Evolutionary conservation across 2,113 vertebrate species (phyloP), one percentile per base, ranked within the genome.

Genomic region (Galemys pyrenaicus): DNA sequence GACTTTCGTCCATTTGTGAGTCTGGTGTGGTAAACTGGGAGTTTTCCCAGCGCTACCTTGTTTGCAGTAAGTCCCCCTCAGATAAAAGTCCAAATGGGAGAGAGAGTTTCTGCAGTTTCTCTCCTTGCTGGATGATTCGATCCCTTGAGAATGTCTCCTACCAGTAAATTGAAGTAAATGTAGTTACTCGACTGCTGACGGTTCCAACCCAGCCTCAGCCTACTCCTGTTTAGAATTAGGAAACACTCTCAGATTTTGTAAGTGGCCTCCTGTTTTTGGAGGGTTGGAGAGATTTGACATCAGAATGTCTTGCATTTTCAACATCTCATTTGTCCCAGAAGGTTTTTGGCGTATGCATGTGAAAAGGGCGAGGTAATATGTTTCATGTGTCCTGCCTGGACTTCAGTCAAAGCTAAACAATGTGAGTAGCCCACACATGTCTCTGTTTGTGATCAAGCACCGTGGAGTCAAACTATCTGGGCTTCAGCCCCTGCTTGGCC

Each of bases 321-420:
- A 8, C 65, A 86, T 85, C 64, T 96, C 79, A 4, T 95, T 89
- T 88, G 30, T 82, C 91, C 86, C 54, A 58, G 26, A 78, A 92
- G 44, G 30, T 44, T 88, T 67, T 58, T 81, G 84, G 89, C 91
- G 11, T 26, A 2, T 10, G 46, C 3, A 6, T 1, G 1, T 54
- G 58, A 44, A 70, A 26, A 26, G 44, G 15, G 26, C 2, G 0
- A 51, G 16, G 39, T 62, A 7, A 39, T 41, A 1, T 16, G n/a
- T 83, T 39, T 71, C 35, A 6, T n/a, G 28, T 64, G 20, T 75
- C 65, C 82, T 58, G 16, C 17, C 30, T 62, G 12, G 37, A 30
- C 32, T 60, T 82, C 26, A 16, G 54, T 39, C 67, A 71, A 46
- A 78, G 13, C 51, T 75, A 44, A 58, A 54, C 49, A 70, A 68